phyloP scores from a whole-genome alignment of 2,888 invertebrate genomes.

The Anoncus sp. region DNA sequence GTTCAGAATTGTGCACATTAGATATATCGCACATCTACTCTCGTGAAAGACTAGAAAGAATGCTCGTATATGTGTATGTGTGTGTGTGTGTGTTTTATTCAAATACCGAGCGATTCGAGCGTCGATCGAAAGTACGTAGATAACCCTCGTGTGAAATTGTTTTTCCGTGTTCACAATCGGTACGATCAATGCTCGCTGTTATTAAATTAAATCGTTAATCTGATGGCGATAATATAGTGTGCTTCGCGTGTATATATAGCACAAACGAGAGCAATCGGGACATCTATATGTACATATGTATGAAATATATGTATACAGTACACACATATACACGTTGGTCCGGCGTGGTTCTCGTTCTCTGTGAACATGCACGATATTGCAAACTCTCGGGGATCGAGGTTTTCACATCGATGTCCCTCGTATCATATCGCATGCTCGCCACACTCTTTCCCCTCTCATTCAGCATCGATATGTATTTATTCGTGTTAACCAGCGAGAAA shows the following conservation, averaged over 20 bases:
- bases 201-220: constrained; percentile 79
- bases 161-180: constrained; percentile 77
- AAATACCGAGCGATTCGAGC: constrained; percentile 37
- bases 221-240: constrained; percentile 77
- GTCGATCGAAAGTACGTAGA: constrained; percentile 57
- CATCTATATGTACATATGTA: constrained; percentile 18
- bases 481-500: constrained; percentile 64
- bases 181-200: constrained; percentile 73
- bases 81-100: constrained; percentile 4
- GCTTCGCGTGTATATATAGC: constrained; percentile 38
- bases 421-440: constrained; percentile 59
- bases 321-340: constrained; percentile 61
- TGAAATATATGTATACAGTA: constrained; percentile 29
- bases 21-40: constrained; percentile 13
- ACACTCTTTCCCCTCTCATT: constrained; percentile 40
- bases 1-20: constrained; percentile 11
- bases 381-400: constrained; percentile 59
- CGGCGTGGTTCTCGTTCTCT: constrained; percentile 47
- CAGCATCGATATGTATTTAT: constrained; percentile 62
- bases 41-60: constrained; percentile 31
- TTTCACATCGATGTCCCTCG: constrained; percentile 69
- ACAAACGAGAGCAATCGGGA: constrained; percentile 34
- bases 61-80: neutral
- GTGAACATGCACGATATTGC: constrained; percentile 74
- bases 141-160: constrained; percentile 72